A percentile compares a stretch with the other conserved stretches of the same genome.
Conservation (phyloP, 37 sponge, comb jelly and placozoan species). For the Ephydatia muelleri region DNA sequence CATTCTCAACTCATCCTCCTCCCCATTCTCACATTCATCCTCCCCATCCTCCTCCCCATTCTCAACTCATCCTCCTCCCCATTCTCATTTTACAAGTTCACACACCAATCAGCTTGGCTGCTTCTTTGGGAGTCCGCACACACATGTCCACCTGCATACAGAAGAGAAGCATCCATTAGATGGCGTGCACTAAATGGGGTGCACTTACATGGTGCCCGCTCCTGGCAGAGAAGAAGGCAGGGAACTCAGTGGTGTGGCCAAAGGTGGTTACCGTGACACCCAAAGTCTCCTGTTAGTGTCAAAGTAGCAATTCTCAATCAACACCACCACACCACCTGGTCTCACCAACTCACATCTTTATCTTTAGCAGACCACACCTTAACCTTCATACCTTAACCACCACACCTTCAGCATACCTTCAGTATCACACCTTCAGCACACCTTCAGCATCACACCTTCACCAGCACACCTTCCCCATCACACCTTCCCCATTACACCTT, state of each 20-base stretch:
- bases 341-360: no score
- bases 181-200: background rate
- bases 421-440: no score
- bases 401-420: no score
- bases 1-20: no score
- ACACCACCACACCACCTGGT: no score
- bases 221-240: constrained; percentile 88
- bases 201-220: constrained; percentile 73
- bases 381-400: no score
- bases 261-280: constrained; percentile 85
- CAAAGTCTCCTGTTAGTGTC: constrained; percentile 64
- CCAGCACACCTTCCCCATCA: no score
- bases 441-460: no score
- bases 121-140: constrained; percentile 36
- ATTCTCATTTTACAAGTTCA: background rate
- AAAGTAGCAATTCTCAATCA: background rate
- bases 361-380: no score
- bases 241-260: constrained; percentile 70
- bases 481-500: no score
- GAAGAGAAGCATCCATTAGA: background rate
- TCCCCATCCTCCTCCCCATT: no score
- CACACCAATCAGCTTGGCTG: constrained; percentile 62
- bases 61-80: background rate
- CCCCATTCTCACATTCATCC: no score
- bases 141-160: constrained; percentile 12